phyloP scores from a whole-genome alignment of 1,140 invertebrate species.

The Episyrphus balteatus region DNA sequence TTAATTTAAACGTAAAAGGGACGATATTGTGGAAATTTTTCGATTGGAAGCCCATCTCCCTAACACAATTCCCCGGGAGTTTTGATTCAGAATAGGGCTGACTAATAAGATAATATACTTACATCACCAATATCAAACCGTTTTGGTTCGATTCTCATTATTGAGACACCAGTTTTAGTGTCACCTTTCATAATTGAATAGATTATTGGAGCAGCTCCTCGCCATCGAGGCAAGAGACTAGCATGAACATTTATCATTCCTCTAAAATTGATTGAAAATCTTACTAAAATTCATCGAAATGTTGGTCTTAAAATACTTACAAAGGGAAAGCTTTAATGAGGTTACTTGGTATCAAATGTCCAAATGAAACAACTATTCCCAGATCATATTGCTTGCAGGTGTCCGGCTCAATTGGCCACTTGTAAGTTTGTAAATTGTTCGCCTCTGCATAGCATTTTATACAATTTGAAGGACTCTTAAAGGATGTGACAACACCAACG shows the following conservation, averaged over 20 bases:
- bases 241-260: constrained; percentile 89
- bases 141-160: constrained; percentile 79
- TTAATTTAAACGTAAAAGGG: no score
- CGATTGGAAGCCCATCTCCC: no score
- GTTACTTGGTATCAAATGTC: constrained; percentile 51
- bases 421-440: constrained; percentile 40
- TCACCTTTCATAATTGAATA: constrained; percentile 66
- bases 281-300: neutral
- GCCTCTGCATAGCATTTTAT: constrained; percentile 32
- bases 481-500: constrained; percentile 48
- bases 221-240: constrained; percentile 82
- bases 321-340: constrained; percentile 52
- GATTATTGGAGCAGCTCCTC: constrained; percentile 58
- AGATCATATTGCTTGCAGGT: constrained; percentile 44
- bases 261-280: constrained; percentile 42
- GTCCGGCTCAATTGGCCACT: constrained; percentile 43
- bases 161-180: constrained; percentile 65
- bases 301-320: constrained; percentile 44
- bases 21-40: no score
- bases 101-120: no score
- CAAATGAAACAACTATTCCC: constrained; percentile 61
- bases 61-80: no score
- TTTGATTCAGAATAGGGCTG: no score
- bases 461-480: constrained; percentile 40
- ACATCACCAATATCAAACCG: constrained; percentile 73